These are phyloP conservation scores for Uria aalge DNA, from an alignment of 2,113 vertebrate species.

Conservation along the genomic window DNA sequence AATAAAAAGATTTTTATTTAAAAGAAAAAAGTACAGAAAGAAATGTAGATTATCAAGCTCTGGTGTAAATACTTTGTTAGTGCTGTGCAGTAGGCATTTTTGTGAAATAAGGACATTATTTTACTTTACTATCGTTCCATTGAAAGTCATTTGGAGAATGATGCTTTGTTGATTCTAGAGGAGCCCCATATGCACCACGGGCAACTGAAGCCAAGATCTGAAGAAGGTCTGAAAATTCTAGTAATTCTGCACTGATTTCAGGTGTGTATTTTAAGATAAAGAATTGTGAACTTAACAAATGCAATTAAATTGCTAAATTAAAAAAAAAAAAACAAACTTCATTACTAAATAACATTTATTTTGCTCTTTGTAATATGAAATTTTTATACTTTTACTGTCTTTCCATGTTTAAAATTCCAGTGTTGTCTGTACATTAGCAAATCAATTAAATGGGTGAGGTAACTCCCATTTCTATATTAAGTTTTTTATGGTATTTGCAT, in stretches of 20 bases:
- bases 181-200: background rate
- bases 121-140: background rate
- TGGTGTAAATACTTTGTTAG: background rate
- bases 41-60: background rate
- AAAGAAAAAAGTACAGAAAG: background rate
- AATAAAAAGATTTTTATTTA: background rate
- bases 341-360: background rate
- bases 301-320: background rate
- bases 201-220: background rate
- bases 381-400: background rate
- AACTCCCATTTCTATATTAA: background rate
- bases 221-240: background rate
- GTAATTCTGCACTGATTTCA: background rate
- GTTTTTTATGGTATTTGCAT: background rate
- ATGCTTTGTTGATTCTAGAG: background rate
- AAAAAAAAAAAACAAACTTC: background rate
- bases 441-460: background rate
- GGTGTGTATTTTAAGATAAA: background rate
- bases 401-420: background rate
- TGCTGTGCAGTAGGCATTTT: background rate
- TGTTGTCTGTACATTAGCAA: background rate
- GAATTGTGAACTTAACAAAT: background rate
- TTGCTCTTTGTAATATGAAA: background rate
- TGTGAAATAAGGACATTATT: background rate
- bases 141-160: background rate